Evolutionary conservation across 2,113 vertebrate genomes (phyloP).

Genomic region (Prunella fulvescens): DNA sequence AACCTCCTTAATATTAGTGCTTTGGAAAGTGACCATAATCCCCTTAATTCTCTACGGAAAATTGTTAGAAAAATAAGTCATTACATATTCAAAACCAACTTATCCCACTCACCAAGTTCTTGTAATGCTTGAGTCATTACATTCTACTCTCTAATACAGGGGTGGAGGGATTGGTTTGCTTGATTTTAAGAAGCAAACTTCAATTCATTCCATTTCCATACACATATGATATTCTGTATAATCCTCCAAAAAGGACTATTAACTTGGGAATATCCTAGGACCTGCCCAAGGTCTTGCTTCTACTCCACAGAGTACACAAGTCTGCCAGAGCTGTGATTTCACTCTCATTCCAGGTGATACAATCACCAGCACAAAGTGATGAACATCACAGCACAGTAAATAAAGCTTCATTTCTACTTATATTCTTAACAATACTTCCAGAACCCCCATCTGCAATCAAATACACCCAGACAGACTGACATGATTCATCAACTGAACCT

Average conservation of each 20-base stretch:
- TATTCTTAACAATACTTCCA: not conserved
- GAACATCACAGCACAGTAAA: not conserved
- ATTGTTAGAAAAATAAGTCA: not conserved
- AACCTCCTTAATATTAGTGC: not conserved
- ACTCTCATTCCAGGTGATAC: not conserved
- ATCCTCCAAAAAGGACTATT: not conserved
- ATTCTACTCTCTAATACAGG: not conserved
- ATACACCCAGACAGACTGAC: not conserved
- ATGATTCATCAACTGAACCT: not conserved
- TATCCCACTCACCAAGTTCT: not conserved
- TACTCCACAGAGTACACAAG: not conserved
- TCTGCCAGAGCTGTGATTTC: not conserved
- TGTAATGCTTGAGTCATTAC: not conserved
- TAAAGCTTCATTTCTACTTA: not conserved
- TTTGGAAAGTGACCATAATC: not conserved
- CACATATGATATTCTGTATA: fast-evolving
- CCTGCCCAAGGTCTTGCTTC: not conserved
- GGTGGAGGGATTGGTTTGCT: not conserved
- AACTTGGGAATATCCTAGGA: not conserved
- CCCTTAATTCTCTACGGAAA: not conserved
- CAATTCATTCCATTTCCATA: not conserved
- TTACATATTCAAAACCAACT: not conserved
- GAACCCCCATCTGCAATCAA: not conserved
- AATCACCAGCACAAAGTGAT: fast-evolving
- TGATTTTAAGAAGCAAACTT: not conserved